Conservation (phyloP, 30 jellyfish, hydroid and myxozoan species). For the Hydractinia symbiolongicarpus region DNA sequence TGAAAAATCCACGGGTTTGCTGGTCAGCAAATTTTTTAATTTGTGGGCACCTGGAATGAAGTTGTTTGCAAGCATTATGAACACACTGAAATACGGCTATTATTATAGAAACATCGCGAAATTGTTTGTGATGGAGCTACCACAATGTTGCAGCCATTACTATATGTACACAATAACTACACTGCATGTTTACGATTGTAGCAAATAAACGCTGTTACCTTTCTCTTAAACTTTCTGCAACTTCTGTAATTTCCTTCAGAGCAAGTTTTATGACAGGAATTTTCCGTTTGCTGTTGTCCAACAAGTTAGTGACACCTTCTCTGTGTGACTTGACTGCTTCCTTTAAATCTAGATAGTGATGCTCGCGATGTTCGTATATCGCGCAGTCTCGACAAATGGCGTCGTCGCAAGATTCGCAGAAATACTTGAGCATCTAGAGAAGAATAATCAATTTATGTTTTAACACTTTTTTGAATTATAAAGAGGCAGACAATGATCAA, state of each 20-base stretch:
- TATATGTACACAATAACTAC: too few species aligned
- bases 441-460: background rate
- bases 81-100: too few species aligned
- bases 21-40: too few species aligned
- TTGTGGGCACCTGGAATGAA: too few species aligned
- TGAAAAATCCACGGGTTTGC: too few species aligned
- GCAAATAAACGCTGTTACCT: slow-evolving; percentile 31
- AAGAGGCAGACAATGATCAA: too few species aligned
- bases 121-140: too few species aligned
- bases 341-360: slow-evolving; percentile 75
- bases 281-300: slow-evolving; percentile 66
- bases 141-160: too few species aligned
- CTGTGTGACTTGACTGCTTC: slow-evolving; percentile 93
- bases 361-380: slow-evolving; percentile 91
- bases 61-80: too few species aligned
- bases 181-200: too few species aligned
- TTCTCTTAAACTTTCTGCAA: slow-evolving; percentile 44
- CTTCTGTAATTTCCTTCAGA: slow-evolving; percentile 64
- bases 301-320: slow-evolving; percentile 40
- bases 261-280: slow-evolving; percentile 71
- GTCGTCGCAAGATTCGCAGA: slow-evolving; percentile 90
- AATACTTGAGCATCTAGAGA: slow-evolving; percentile 80
- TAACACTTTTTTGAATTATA: too few species aligned
- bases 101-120: too few species aligned
- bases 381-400: slow-evolving; percentile 98